Base-by-base conservation (phyloP, 2,888 invertebrate genomes). In the Melanchra persicariae region DNA sequence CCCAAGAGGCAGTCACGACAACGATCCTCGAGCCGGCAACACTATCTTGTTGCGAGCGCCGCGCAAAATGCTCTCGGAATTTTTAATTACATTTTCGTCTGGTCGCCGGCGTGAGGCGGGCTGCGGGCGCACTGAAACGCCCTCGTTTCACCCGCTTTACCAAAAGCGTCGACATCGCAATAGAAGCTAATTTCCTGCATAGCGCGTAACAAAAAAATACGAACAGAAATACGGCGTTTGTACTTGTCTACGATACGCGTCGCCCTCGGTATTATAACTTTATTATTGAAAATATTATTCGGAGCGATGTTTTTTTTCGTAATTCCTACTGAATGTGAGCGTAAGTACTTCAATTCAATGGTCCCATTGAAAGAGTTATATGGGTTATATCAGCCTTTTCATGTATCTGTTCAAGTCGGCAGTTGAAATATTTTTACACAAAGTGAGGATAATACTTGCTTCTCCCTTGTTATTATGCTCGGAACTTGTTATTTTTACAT, bases 71-170 rank as follows among this genome's bases (percentile, higher is more conserved):
- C 93, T 94, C 95, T 91, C 93, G 95, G 95, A 96, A 96, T 96
- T 95, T 96, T 96, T 96, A 95, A 96, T 95, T 95, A 95, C 95
- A 95, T 96, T 96, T 96, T 95, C 93, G 95, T 93, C 93, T 94
- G 95, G 95, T 94, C 91, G 93, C 90, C 88, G 92, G 93, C 93
- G 93, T 92, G 94, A 93, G 93, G 90, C 91, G 88, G 88, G 88
- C 92, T 91, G 92, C 88, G 93, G 91, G 91, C 91, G 89, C 89
- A 89, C 89, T 91, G 90, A 88, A 92, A 93, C 92, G 92, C 91
- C 92, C 94, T 93, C 94, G 93, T 94, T 95, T 93, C 91, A 90
- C 92, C 91, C 95, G 94, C 94, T 95, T 93, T 93, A 93, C 94
- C 93, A 91, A 95, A 95, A 95, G 92, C 94, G 94, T 94, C 95